Evolutionary conservation across 2,797 vertebrate species (phyloP), one percentile per base, ranked within the genome.

Genomic region (Lacerta agilis): DNA sequence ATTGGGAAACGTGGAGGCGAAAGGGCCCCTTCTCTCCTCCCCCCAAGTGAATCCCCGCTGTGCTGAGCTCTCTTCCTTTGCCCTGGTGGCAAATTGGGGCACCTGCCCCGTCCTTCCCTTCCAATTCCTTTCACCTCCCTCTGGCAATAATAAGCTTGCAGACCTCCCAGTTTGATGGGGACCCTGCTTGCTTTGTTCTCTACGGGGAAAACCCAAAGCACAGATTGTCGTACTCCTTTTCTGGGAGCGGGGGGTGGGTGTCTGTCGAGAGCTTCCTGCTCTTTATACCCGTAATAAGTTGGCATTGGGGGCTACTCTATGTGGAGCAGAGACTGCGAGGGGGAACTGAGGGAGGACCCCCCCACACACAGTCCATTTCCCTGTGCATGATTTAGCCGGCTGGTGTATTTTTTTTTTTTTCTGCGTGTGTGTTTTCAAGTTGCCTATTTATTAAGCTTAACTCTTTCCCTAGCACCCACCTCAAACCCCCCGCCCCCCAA

Each of bases 401-500:
- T 43, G 64, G 58, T 1, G 69, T 7, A 13, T 69, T 82, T 55
- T 55, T 81, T 55, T 55, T 81, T n/a, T 72, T 78, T 23, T 75
- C 4, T 66, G 33, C 86, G 82, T 86, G 38, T 38, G 45, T 27
- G 43, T 83, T 93, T 89, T 92, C 87, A 92, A 89, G 82, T 86
- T 88, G 90, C 58, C 0, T 96, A 95, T 95, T 96, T 96, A 95
- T 96, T 94, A 82, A 95, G 88, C 90, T 91, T 88, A 15, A 43
- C 64, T 27, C 4, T 27, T 41, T 7, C 41, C 58, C 4, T 33
- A 10, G 66, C 38, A 10, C 33, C 66, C 2, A 27, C 33, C 58
- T 38, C 36, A 9, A 23, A 33, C 33, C 33, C 33, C 1, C 79
- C 17, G 3, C 6, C 15, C 49, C 2, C 7, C 3, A 49, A 1